These are phyloP conservation scores for Leucophenga maculata DNA, from an alignment of 2,888 invertebrate species.

Conservation along the genomic window DNA sequence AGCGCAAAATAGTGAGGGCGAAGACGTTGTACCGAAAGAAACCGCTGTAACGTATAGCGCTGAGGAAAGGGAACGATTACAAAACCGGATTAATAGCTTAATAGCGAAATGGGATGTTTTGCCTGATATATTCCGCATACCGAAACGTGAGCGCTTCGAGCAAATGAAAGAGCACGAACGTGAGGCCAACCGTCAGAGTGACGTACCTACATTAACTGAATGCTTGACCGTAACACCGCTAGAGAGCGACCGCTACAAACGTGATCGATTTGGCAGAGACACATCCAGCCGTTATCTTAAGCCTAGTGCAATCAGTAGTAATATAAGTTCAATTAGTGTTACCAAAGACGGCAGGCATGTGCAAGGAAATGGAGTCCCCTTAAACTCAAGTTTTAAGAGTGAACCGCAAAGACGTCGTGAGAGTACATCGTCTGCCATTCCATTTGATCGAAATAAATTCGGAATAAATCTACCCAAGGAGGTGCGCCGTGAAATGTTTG, in stretches of 20 bases:
- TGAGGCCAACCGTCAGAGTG: slow-evolving; percentile 81
- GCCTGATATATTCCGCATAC: slow-evolving; percentile 85
- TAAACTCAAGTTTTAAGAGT: background rate
- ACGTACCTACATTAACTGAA: slow-evolving; percentile 49
- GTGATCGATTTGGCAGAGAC: slow-evolving; percentile 48
- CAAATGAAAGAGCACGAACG: slow-evolving; percentile 96
- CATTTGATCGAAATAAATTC: slow-evolving; percentile 41
- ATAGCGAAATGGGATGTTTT: slow-evolving; percentile 65
- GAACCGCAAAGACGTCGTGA: slow-evolving; percentile 30
- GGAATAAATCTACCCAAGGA: slow-evolving; percentile 70
- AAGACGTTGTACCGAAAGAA: background rate
- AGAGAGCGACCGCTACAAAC: slow-evolving; percentile 43
- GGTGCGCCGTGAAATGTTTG: slow-evolving; percentile 69
- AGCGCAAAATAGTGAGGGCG: background rate
- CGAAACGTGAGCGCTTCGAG: slow-evolving; percentile 93
- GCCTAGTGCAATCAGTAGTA: slow-evolving; percentile 42
- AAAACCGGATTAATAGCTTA: slow-evolving; percentile 54
- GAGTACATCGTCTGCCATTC: background rate
- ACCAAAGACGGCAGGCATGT: slow-evolving; percentile 20
- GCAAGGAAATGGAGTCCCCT: slow-evolving; percentile 32
- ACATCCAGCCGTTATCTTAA: slow-evolving; percentile 20
- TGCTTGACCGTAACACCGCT: slow-evolving; percentile 31
- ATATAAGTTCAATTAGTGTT: slow-evolving; percentile 39
- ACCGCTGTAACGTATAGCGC: background rate
- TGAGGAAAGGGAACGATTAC: slow-evolving; percentile 50